Base-by-base conservation (phyloP, 2,888 invertebrate species). In the Acrobasis consociella region DNA sequence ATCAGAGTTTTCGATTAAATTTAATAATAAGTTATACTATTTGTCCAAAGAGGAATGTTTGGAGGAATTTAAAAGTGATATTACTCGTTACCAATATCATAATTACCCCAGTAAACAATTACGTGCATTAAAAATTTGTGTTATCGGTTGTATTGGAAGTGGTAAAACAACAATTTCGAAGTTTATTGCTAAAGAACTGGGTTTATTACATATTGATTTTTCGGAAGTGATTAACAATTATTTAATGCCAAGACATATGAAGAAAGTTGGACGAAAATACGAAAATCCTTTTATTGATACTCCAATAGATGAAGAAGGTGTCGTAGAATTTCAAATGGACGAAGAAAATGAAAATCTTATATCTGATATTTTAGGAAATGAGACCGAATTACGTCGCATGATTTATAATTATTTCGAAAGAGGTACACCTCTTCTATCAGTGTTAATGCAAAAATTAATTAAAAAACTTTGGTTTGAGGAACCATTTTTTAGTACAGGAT, bases 81-180 rank as follows among this genome's bases (percentile, higher is more conserved):
- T 94, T 1, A 81, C 83, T 11, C 84, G 85, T 64, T 94, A 93
- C 78, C 81, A 94, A 52, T 81, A 84, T 5, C 82, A 87, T 61
- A 83, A 82, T 69, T 83, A 82, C 71, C 94, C 93, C 5, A 86
- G 81, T 60, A 79, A 82, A 66, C 68, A 72, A 38, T 72, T 93
- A 62, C 94, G 94, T 16, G 87, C 92, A 8, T 75, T 93, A 22
- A 91, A 94, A 75, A 88, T 95, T 69, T 95, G 94, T 69, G 74
- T 95, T 8, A 81, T 93, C 13, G 95, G 95, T 39, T 80, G 92
- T 46, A 78, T 87, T 22, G 93, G 93, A 50, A 90, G 90, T 77
- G 94, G 94, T 9, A 94, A 93, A 81, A 89, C 93, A 0, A 83
- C 86, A 0, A 67, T 94, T 62, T 82, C 93, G 0, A 87, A 91